phyloP scores from a whole-genome alignment of 2,113 vertebrate species.

The Reinhardtius hippoglossoides region DNA sequence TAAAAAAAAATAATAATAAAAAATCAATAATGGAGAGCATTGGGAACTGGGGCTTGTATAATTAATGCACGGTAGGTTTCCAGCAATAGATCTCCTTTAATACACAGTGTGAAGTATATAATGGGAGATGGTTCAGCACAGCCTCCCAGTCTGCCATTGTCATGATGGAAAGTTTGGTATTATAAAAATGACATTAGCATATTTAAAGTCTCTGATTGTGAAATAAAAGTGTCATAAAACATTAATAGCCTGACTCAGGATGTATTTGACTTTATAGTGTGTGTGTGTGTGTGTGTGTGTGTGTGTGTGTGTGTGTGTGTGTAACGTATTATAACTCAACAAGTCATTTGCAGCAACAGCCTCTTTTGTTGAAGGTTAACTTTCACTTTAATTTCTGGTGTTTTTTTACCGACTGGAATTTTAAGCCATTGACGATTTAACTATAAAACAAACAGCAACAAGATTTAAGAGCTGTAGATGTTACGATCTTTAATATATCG shows the following conservation, averaged over 20 bases:
- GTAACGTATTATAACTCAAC: neutral
- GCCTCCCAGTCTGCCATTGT: slow-evolving; percentile 5
- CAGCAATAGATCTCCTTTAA: slow-evolving; percentile 58
- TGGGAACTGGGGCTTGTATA: slow-evolving; percentile 41
- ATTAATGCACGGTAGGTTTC: slow-evolving; percentile 34
- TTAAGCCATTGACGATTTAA: neutral
- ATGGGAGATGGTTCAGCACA: slow-evolving; percentile 21
- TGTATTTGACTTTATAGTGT: neutral
- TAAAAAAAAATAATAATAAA: slow-evolving; percentile 7
- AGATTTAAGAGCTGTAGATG: neutral
- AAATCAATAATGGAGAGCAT: slow-evolving; percentile 37
- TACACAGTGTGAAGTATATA: slow-evolving; percentile 39
- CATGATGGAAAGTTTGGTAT: slow-evolving; percentile 13
- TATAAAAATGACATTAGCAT: slow-evolving; percentile 44
- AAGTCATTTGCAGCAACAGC: neutral
- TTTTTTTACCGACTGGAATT: neutral
- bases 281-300: neutral
- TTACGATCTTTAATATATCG: neutral
- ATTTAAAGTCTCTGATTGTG: slow-evolving; percentile 30
- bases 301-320: neutral
- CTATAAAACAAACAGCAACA: neutral
- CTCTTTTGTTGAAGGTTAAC: neutral
- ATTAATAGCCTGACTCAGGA: neutral
- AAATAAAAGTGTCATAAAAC: slow-evolving; percentile 12
- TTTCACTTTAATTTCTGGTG: neutral